Conservation (phyloP, 2,797 vertebrate species). For the Anguilla megastoma region DNA sequence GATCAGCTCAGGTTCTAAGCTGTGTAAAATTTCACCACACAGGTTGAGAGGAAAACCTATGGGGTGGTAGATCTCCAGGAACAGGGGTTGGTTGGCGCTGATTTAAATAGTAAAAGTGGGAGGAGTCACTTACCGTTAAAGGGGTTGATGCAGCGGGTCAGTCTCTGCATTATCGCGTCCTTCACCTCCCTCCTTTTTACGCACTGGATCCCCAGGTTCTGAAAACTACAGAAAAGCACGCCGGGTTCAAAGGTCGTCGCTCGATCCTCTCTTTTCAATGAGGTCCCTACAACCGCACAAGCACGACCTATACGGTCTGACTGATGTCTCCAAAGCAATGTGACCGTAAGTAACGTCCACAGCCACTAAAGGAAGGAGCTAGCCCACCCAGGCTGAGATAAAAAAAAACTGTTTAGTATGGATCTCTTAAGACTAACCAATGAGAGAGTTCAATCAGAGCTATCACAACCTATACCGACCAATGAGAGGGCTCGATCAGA, state of each 20-base stretch:
- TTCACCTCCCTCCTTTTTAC: conserved; percentile 93
- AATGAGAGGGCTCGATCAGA: no score
- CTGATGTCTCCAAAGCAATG: background rate
- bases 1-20: background rate
- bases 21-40: background rate
- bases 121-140: conserved; percentile 83
- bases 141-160: conserved; percentile 87
- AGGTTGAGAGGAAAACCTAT: no score
- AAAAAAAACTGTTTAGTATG: background rate
- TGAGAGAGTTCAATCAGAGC: no score
- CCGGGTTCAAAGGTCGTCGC: background rate
- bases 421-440: background rate
- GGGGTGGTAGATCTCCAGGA: background rate
- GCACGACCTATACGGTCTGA: background rate
- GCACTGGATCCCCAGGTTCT: conserved; percentile 98
- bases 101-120: background rate
- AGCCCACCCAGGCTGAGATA: background rate
- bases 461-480: no score
- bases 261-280: background rate
- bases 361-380: background rate
- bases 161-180: conserved; percentile 87
- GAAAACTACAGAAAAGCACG: conserved; percentile 77
- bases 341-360: background rate
- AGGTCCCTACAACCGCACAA: background rate
- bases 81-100: background rate